Evolutionary conservation across 1,140 invertebrate species (phyloP).

Genomic region (Galendromus occidentalis): DNA sequence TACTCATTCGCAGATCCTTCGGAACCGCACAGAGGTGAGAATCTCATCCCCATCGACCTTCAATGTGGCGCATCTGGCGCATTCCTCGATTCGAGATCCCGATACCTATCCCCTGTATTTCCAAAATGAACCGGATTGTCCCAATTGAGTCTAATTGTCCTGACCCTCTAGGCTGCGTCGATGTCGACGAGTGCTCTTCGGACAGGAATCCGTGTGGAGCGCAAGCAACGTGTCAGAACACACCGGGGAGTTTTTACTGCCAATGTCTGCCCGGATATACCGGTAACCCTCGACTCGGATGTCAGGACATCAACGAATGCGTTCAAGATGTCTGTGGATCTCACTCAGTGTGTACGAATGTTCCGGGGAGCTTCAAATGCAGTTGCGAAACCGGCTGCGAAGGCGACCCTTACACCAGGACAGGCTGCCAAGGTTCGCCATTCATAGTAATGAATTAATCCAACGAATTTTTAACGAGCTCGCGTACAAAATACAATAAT

Average conservation of each 20-base stretch:
- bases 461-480: neutral
- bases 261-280: conserved; percentile 48
- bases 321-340: conserved; percentile 21
- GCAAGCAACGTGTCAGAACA: conserved; percentile 63
- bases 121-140: too few species aligned
- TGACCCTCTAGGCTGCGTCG: conserved; percentile 23
- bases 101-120: too few species aligned
- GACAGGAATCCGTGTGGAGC: conserved; percentile 44
- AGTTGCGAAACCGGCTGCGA: conserved; percentile 56
- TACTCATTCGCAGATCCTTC: conserved; percentile 25
- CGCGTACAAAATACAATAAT: too few species aligned
- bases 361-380: conserved; percentile 54
- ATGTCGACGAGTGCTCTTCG: conserved; percentile 33
- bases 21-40: conserved; percentile 1
- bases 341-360: conserved; percentile 41
- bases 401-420: conserved; percentile 35
- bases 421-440: conserved; percentile 19
- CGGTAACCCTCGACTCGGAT: conserved; percentile 28
- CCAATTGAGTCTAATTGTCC: too few species aligned
- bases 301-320: conserved; percentile 42
- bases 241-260: conserved; percentile 50
- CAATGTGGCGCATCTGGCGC: too few species aligned
- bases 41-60: too few species aligned
- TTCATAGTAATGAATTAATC: neutral
- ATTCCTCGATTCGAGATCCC: too few species aligned